Evolutionary conservation across 2,888 invertebrate species (phyloP), one percentile per base, ranked within the genome.

Genomic region (Andrena fulva): DNA sequence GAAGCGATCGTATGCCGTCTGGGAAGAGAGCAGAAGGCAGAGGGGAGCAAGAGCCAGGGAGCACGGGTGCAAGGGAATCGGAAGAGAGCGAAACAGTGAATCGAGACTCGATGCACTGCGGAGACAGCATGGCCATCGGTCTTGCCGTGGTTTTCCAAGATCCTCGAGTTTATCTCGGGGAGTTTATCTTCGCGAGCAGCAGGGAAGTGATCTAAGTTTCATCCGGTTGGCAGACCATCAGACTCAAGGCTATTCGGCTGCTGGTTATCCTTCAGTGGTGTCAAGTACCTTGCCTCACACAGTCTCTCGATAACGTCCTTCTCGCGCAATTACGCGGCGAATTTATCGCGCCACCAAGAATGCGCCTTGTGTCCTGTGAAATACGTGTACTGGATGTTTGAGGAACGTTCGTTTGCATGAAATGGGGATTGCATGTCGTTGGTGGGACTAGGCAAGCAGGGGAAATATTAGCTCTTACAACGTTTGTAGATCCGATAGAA

Each of bases 91-190:
- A 84, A 86, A 86, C 85, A 78, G 85, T 76, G 82, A 82, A 85
- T 90, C 86, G 85, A 76, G 84, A 66, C 86, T 77, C 85, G 86
- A 88, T 90, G 87, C 86, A 86, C 76, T 84, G 85, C 88, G 77
- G 86, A 87, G 90, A 89, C 86, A 85, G 87, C 83, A 79, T 85
- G 87, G 85, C 88, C 90, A 91, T 91, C 91, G 91, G 89, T 91
- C 91, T 91, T 91, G 83, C 84, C 88, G 89, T 81, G 91, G 89
- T 92, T 90, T 89, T 89, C 91, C 81, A 86, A 87, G 89, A 90
- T 91, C 88, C 89, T 85, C 87, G 73, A 89, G 89, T 89, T 89
- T 90, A 91, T 91, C 91, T 90, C 80, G 7, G 77, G 60, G 88
- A 88, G 89, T 91, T 89, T 87, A 90, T 91, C 90, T 89, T 90